Evolutionary conservation across 2,888 invertebrate genomes (phyloP).

Genomic region (Ctenicera cuprea): DNA sequence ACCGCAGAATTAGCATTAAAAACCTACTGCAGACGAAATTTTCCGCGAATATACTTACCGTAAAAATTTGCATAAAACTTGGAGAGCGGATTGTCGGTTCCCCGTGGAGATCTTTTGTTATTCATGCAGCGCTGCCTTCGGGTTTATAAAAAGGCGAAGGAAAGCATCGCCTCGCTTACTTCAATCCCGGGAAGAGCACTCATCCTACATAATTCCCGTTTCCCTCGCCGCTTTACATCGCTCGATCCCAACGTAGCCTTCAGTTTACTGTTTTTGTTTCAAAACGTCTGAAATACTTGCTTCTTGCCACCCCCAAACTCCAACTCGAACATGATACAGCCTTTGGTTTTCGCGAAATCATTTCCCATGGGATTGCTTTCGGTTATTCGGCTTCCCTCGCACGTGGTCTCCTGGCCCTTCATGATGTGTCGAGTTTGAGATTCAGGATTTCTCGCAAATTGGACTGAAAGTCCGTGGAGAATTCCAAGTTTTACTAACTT

Average conservation of each 20-base stretch:
- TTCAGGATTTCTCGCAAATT: constrained; percentile 43
- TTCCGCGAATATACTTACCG: constrained; percentile 56
- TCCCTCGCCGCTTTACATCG: constrained; percentile 52
- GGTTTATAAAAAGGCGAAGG: constrained; percentile 64
- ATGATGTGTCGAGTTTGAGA: constrained; percentile 46
- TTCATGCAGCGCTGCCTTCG: constrained; percentile 68
- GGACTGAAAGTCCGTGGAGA: constrained; percentile 34
- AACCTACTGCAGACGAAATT: constrained; percentile 55
- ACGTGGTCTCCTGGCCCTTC: constrained; percentile 40
- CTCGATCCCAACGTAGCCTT: constrained; percentile 49
- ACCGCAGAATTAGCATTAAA: constrained; percentile 57
- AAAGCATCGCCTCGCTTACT: constrained; percentile 56
- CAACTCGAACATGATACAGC: constrained; percentile 45
- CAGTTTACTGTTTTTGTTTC: constrained; percentile 53
- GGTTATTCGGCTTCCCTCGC: constrained; percentile 45
- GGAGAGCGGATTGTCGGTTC: constrained; percentile 63
- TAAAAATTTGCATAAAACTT: constrained; percentile 65
- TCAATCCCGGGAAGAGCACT: constrained; percentile 56
- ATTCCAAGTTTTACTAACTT: constrained; percentile 35
- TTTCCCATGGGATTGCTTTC: constrained; percentile 46
- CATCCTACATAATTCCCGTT: constrained; percentile 54
- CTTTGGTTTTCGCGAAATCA: constrained; percentile 49
- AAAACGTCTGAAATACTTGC: constrained; percentile 48
- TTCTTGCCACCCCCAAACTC: constrained; percentile 37
- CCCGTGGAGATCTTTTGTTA: constrained; percentile 67